These are phyloP conservation scores for Heteropelma amictum DNA, from an alignment of 2,888 invertebrate genomes.

Conservation along the genomic window DNA sequence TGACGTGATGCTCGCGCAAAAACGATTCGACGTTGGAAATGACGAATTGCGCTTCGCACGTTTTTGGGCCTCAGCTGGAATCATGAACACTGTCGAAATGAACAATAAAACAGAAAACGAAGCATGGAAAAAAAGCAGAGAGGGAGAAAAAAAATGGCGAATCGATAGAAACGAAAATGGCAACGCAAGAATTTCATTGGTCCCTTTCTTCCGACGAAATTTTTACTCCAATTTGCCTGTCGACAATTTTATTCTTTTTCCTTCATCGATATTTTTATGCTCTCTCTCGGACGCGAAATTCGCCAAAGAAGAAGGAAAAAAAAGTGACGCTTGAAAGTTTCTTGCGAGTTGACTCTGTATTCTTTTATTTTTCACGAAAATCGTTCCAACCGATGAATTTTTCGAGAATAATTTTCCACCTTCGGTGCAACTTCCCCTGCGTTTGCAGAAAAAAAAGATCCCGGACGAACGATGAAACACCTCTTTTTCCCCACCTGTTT, in stretches of 20 bases:
- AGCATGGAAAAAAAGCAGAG: neutral
- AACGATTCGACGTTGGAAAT: conserved; percentile 45
- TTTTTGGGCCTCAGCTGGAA: neutral
- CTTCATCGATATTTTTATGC: too few species aligned
- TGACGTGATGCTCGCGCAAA: conserved; percentile 50
- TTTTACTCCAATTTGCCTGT: neutral
- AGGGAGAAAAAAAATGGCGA: conserved; percentile 15
- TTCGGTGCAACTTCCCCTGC: neutral
- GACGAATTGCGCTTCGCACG: neutral
- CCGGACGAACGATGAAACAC: too few species aligned
- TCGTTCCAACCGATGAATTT: too few species aligned
- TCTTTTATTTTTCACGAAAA: too few species aligned
- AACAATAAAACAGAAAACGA: conserved; percentile 11
- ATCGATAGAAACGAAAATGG: conserved; percentile 1
- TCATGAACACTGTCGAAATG: conserved; percentile 40
- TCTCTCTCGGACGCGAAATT: too few species aligned
- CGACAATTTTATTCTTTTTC: too few species aligned
- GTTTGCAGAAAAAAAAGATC: too few species aligned
- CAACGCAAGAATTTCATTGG: neutral
- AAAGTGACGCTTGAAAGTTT: too few species aligned
- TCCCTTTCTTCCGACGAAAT: neutral
- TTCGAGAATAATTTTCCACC: neutral
- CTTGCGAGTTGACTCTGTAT: too few species aligned
- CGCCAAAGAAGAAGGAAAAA: too few species aligned
- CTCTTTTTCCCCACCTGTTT: neutral